Evolutionary conservation across 2,113 vertebrate species (phyloP).

Genomic region (Hymenochirus boettgeri): DNA sequence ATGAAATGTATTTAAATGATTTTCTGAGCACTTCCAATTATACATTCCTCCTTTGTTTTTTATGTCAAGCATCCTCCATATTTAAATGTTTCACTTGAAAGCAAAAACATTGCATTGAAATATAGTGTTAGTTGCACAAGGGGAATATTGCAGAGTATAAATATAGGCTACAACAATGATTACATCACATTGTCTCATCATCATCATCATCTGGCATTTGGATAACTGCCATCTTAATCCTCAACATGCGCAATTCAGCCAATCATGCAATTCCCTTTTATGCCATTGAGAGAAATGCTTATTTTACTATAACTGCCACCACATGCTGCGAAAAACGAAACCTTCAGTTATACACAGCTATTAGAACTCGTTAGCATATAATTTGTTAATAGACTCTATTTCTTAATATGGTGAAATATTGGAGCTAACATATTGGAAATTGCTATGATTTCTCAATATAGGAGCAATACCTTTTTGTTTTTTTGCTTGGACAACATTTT

Average conservation of each 20-base stretch:
- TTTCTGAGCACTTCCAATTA: conserved; percentile 48
- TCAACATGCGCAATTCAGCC: conserved; percentile 22
- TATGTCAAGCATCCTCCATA: conserved; percentile 42
- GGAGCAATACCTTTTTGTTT: conserved; percentile 1
- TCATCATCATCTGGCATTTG: conserved; percentile 34
- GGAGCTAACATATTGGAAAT: conserved; percentile 29
- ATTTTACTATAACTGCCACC: conserved; percentile 39
- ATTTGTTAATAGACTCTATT: conserved; percentile 39
- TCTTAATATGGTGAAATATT: conserved; percentile 38
- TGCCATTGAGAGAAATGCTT: conserved; percentile 37
- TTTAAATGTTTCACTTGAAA: conserved; percentile 47
- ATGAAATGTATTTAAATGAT: conserved; percentile 59
- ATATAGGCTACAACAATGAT: conserved; percentile 26
- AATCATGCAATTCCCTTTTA: conserved; percentile 41
- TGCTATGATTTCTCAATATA: conserved; percentile 10
- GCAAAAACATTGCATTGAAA: conserved; percentile 37
- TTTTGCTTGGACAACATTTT: too few relatives aligned
- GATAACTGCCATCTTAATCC: conserved; percentile 20
- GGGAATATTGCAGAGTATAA: conserved; percentile 36
- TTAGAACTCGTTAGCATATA: conserved; percentile 41
- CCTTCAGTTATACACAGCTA: conserved; percentile 30
- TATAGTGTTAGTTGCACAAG: conserved; percentile 40
- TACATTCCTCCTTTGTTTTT: conserved; percentile 36
- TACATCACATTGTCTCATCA: conserved; percentile 30
- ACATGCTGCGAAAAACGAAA: conserved; percentile 35